A percentile compares a stretch with the other conserved stretches of the same genome.
phyloP scores from a whole-genome alignment of 2,113 vertebrate species.

The Nibea coibor region DNA sequence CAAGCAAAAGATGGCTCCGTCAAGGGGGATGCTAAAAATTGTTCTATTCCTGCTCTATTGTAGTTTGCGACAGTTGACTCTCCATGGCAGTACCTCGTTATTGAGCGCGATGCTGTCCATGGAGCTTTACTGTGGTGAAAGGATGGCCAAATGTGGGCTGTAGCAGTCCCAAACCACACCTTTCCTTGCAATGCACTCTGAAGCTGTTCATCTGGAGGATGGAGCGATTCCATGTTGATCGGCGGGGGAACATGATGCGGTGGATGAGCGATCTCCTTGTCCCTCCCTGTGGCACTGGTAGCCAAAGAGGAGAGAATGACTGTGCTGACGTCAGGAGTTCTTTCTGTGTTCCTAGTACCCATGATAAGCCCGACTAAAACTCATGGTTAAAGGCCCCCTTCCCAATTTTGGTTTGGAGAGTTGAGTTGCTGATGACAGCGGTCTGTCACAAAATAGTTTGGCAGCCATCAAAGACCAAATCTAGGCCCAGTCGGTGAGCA shows the following conservation, averaged over 20 bases:
- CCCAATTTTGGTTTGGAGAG: constrained; percentile 28
- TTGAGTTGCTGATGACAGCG: constrained; percentile 48
- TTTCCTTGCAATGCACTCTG: constrained; percentile 14
- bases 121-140: constrained; percentile 56
- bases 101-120: constrained; percentile 18
- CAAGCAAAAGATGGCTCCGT: constrained; percentile 37
- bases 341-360: not conserved
- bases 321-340: not conserved
- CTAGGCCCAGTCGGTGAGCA: constrained; percentile 70
- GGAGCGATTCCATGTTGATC: not conserved
- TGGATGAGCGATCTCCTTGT: not conserved
- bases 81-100: constrained; percentile 16
- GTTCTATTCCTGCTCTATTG: constrained; percentile 18
- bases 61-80: constrained; percentile 47
- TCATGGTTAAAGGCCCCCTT: constrained; percentile 23
- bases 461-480: constrained; percentile 68
- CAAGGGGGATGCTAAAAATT: constrained; percentile 9
- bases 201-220: constrained; percentile 23
- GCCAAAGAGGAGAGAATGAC: not conserved
- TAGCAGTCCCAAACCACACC: constrained; percentile 22
- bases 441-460: constrained; percentile 61
- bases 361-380: constrained; percentile 28
- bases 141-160: constrained; percentile 39
- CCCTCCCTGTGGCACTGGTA: not conserved
- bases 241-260: not conserved